phyloP scores from a whole-genome alignment of 2,113 vertebrate species.

The Psephotus haematonotus region DNA sequence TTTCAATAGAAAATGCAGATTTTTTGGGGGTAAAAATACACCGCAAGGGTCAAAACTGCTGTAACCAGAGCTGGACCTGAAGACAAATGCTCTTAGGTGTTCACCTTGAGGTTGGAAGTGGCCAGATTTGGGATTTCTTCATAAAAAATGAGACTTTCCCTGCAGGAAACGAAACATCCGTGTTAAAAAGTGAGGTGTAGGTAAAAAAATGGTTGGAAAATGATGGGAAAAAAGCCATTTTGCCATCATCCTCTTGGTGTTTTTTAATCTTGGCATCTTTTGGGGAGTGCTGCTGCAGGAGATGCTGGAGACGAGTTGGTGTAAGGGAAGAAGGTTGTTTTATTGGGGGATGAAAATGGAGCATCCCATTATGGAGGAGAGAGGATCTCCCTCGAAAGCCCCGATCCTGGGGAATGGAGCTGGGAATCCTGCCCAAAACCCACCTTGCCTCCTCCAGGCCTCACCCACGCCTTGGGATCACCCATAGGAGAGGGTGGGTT shows the following conservation, averaged over 20 bases:
- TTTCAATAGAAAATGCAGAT: not conserved
- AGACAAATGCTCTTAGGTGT: not conserved
- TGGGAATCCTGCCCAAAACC: not conserved
- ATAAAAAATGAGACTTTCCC: not conserved
- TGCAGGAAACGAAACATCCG: accelerated
- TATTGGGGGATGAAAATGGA: not conserved
- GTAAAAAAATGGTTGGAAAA: not conserved
- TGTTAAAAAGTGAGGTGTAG: not conserved
- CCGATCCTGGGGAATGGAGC: accelerated
- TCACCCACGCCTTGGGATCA: accelerated
- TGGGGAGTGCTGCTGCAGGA: accelerated
- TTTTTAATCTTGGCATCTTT: not conserved
- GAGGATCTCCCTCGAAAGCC: not conserved
- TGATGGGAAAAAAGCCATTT: not conserved
- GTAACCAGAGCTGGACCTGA: accelerated
- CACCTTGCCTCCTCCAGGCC: not conserved
- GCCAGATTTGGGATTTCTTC: not conserved
- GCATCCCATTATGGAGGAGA: accelerated
- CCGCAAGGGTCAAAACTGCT: accelerated
- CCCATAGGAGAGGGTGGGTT: not conserved
- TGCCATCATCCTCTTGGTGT: accelerated
- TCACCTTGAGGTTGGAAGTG: not conserved
- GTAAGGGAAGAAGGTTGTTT: not conserved
- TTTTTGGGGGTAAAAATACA: not conserved
- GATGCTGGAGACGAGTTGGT: not conserved